Conservation (phyloP, 2,888 invertebrate genomes). For the Nasonovia ribisnigri region DNA sequence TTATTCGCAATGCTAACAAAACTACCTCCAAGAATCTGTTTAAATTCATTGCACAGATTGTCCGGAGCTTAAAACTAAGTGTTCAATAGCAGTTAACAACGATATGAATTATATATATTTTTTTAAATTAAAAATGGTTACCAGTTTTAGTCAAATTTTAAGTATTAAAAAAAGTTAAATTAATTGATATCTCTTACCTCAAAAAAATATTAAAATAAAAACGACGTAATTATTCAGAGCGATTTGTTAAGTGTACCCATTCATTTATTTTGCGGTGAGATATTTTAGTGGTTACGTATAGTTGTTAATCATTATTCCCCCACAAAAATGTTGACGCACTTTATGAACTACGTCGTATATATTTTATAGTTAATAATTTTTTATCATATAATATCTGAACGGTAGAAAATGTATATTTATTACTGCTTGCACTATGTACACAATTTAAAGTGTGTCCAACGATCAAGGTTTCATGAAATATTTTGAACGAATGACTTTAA, state of each 20-base stretch:
- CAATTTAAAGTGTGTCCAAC: not conserved
- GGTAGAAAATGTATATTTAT: constrained; percentile 7
- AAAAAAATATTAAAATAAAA: not conserved
- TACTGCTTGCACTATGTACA: not conserved
- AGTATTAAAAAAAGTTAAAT: not conserved
- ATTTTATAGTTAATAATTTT: not conserved
- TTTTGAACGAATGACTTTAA: not conserved
- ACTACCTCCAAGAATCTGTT: not conserved
- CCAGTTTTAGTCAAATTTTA: not conserved
- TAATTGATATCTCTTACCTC: not conserved
- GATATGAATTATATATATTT: not conserved
- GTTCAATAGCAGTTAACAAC: not conserved
- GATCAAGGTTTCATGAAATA: not conserved
- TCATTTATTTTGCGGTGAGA: not conserved
- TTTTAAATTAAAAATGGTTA: not conserved
- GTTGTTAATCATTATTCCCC: not conserved
- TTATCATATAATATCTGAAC: not conserved
- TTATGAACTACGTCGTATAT: not conserved
- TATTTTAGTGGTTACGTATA: not conserved
- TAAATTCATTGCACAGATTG: not conserved
- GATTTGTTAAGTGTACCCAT: not conserved
- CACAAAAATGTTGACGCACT: not conserved
- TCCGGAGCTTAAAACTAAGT: not conserved
- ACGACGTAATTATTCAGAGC: not conserved
- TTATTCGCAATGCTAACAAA: not conserved